Conservation (phyloP, 2,888 invertebrate species). For the Pyrgus malvae region DNA sequence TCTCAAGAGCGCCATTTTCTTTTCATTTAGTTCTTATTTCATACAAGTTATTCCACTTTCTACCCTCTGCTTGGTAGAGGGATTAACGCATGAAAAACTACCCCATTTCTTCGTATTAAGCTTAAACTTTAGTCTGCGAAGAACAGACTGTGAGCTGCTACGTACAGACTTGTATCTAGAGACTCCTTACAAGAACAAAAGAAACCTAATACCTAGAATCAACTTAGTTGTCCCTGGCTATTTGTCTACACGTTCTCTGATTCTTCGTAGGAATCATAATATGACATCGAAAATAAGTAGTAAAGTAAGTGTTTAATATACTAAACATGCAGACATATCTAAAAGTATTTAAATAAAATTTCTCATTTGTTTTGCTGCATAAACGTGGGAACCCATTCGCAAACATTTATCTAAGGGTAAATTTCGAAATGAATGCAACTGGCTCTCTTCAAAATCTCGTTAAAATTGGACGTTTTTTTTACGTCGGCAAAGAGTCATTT, state of each 20-base stretch:
- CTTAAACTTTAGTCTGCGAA: not conserved
- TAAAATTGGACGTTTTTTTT: constrained; percentile 13
- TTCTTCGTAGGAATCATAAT: no score
- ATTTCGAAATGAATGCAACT: constrained; percentile 11
- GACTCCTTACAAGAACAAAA: no score
- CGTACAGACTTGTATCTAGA: not conserved
- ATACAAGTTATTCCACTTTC: constrained; percentile 22
- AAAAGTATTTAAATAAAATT: no score
- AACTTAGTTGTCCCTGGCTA: no score
- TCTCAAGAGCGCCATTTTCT: constrained; percentile 21
- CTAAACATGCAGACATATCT: no score
- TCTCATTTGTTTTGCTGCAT: no score
- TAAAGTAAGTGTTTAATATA: no score
- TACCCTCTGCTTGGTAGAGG: constrained; percentile 1
- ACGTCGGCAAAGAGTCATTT: constrained; percentile 5
- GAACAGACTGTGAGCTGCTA: not conserved
- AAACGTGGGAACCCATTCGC: not conserved
- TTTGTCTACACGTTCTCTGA: no score
- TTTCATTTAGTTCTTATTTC: constrained; percentile 23
- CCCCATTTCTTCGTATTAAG: constrained; percentile 5
- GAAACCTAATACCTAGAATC: no score
- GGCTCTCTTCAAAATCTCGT: constrained; percentile 8
- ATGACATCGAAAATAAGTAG: no score
- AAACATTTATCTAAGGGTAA: not conserved
- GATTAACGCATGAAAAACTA: constrained; percentile 16